Base-by-base conservation (phyloP, 2,888 invertebrate genomes). In the Lissonota sp. region DNA sequence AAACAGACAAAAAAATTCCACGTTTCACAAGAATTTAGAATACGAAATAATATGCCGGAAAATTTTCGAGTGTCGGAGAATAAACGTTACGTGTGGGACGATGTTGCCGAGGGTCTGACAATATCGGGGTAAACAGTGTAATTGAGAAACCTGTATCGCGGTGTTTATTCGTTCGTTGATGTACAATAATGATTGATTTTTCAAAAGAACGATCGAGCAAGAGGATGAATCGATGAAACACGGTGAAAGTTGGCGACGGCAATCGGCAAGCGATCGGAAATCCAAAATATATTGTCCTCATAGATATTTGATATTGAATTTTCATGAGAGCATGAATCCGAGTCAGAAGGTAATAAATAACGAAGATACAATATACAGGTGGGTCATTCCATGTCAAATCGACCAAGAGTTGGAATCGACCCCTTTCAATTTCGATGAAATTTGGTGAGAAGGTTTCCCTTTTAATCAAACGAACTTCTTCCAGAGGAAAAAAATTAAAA, bases 71-170 rank as follows among this genome's bases (percentile, higher is more conserved):
- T 57, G 7, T 7, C 14, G 14, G 84, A 82, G 57, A 85, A 88
- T 8, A 87, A 84, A 66, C 78, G 82, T 72, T 91, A 89, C 78
- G 79, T 83, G 7, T 91, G 91, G 91, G 89, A 91, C 72, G 89
- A 91, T 42, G 74, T 83, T 72, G 71, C 71, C 7, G 85, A 89
- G 55, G 84, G 80, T 46, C 75, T 91, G 40, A 69, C 82, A 8
- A 70, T 88, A 64, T 63, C 86, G 26, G 84, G 88, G 91, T 91
- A 87, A 26, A 26, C 26, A 26, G 26, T 1, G 26, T 3, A 26
- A 26, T 26, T 26, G 26, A 26, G 26, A 26, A 26, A 26, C 26
- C 26, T 26, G 3, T 26, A 26, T 26, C 26, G 26, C 26, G 26
- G 26, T 26, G 26, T 26, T 26, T 2, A 26, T 26, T 6, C 6